A percentile compares a stretch with the other conserved stretches of the same genome.
These are phyloP conservation scores for Agrypnia vestita DNA, from an alignment of 1,140 invertebrate genomes.

Conservation along the genomic window DNA sequence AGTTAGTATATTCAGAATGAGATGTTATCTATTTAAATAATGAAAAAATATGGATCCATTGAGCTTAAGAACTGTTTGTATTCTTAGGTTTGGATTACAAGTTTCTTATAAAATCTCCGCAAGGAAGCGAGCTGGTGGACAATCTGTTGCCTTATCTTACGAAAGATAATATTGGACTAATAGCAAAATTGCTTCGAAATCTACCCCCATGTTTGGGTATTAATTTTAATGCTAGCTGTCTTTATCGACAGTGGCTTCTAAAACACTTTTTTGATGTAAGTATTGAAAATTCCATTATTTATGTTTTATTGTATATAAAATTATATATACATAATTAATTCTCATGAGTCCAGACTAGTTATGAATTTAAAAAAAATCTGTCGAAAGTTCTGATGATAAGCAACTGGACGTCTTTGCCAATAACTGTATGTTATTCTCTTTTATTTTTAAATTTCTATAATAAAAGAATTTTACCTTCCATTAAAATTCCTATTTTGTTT, in stretches of 20 bases:
- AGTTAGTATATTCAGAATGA: slow-evolving; percentile 35
- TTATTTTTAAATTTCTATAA: too few relatives aligned
- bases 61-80: slow-evolving; percentile 24
- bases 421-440: too few relatives aligned
- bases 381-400: too few relatives aligned
- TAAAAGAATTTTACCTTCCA: too few relatives aligned
- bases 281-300: slow-evolving; percentile 1
- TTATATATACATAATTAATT: background rate
- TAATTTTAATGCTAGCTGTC: slow-evolving; percentile 53
- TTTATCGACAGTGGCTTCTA: slow-evolving; percentile 55
- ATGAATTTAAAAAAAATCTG: too few relatives aligned
- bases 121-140: slow-evolving; percentile 43
- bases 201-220: slow-evolving; percentile 53
- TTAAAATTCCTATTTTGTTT: too few relatives aligned
- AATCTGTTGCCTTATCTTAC: slow-evolving; percentile 48
- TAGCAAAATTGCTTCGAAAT: slow-evolving; percentile 57
- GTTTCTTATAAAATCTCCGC: slow-evolving; percentile 45
- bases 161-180: slow-evolving; percentile 56
- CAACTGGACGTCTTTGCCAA: too few relatives aligned
- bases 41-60: background rate
- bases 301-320: too few relatives aligned
- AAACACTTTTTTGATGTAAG: slow-evolving; percentile 58
- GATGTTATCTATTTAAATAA: background rate
- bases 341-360: too few relatives aligned
- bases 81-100: slow-evolving; percentile 58